Conservation (phyloP, 1,140 invertebrate genomes). For the Dreissena rostriformis region DNA sequence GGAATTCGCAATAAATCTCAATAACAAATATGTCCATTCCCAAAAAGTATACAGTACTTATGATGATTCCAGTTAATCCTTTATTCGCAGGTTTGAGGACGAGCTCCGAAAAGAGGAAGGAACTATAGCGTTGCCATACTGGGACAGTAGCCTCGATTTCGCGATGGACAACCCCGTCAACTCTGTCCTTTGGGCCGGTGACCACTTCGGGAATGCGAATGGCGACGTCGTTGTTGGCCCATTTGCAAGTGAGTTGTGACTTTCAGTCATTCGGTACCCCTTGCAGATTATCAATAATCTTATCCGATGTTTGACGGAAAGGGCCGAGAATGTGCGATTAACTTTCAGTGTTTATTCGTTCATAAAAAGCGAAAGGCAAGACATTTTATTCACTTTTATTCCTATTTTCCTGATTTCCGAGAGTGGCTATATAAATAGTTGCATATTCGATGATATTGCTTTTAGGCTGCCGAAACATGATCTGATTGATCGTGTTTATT, state of each 20-base stretch:
- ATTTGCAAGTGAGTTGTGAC: slow-evolving; percentile 59
- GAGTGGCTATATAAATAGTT: too few species aligned
- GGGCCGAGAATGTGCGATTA: too few species aligned
- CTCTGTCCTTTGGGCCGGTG: slow-evolving; percentile 75
- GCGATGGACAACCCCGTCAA: slow-evolving; percentile 72
- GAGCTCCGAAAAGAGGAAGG: slow-evolving; percentile 59
- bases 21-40: background rate
- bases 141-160: slow-evolving; percentile 76
- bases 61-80: background rate
- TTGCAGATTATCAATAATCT: too few species aligned
- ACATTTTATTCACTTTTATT: too few species aligned
- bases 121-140: slow-evolving; percentile 76
- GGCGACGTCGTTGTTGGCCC: slow-evolving; percentile 79
- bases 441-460: background rate
- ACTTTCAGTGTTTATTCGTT: too few species aligned
- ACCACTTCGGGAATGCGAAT: slow-evolving; percentile 78
- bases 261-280: too few species aligned
- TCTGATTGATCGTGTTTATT: background rate
- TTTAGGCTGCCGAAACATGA: background rate
- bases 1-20: background rate
- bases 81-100: slow-evolving; percentile 60
- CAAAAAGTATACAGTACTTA: background rate
- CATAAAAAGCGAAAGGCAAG: too few species aligned
- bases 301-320: too few species aligned
- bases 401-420: too few species aligned